phyloP scores from a whole-genome alignment of 2,113 vertebrate species.

The Dicaeum eximium region DNA sequence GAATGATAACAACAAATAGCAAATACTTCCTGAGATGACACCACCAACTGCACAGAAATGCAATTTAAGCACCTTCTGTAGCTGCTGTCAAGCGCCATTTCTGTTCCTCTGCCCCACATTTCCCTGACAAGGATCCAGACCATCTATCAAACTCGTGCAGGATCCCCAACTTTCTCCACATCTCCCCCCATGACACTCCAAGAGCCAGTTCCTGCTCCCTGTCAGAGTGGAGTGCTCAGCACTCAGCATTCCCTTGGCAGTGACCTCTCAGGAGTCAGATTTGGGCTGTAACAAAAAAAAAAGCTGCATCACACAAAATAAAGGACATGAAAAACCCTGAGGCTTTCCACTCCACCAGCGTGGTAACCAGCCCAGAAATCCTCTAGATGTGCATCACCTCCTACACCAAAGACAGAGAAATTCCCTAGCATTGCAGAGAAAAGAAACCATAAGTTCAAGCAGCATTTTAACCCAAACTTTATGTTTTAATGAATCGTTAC shows the following conservation, averaged over 20 bases:
- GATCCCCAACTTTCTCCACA: neutral
- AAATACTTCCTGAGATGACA: neutral
- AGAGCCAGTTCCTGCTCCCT: neutral
- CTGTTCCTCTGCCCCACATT: neutral
- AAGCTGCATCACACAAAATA: neutral
- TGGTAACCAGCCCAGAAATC: neutral
- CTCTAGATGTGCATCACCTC: neutral
- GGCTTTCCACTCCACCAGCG: neutral
- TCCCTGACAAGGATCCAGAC: neutral
- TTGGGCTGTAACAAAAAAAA: neutral
- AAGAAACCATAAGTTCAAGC: neutral
- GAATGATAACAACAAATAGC: neutral
- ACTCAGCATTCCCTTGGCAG: neutral
- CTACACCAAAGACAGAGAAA: neutral
- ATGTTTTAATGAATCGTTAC: neutral
- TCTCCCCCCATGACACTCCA: accelerated
- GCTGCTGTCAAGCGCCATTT: neutral
- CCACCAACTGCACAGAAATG: neutral
- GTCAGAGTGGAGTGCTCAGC: accelerated
- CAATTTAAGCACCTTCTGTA: neutral
- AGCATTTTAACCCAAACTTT: neutral
- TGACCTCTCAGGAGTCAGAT: neutral
- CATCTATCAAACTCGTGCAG: neutral
- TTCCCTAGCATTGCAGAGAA: neutral
- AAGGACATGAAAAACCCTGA: neutral